Percentiles rank a stretch among this genome's conserved stretches.
phyloP scores from a whole-genome alignment of 1,140 invertebrate genomes.

The Pachyrhynchus sulphureomaculatus region DNA sequence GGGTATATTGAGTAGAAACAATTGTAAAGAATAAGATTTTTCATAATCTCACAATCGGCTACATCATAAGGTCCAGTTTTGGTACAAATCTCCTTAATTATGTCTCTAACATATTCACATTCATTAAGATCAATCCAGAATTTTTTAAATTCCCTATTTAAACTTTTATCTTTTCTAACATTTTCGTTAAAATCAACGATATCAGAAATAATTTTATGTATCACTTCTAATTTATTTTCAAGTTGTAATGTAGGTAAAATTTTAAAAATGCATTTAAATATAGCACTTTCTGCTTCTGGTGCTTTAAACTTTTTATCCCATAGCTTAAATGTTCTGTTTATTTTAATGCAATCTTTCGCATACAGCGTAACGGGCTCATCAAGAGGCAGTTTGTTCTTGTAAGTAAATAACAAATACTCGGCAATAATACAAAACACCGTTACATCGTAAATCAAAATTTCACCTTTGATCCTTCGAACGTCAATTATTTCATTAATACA shows the following conservation, averaged over 20 bases:
- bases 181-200: slow-evolving; percentile 4
- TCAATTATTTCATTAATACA: slow-evolving; percentile 11
- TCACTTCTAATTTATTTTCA: not conserved
- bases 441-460: too few relatives aligned
- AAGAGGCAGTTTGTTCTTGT: slow-evolving; percentile 1
- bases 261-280: not conserved
- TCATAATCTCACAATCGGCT: too few relatives aligned
- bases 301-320: not conserved
- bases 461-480: not conserved
- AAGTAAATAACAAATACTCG: slow-evolving; percentile 3
- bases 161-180: not conserved
- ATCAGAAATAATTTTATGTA: not conserved
- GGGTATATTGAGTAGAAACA: too few relatives aligned
- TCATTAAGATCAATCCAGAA: slow-evolving; percentile 4
- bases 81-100: not conserved
- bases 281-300: not conserved
- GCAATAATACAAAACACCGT: not conserved
- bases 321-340: not conserved
- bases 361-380: not conserved
- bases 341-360: slow-evolving; percentile 1
- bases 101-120: not conserved
- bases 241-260: not conserved
- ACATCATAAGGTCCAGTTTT: not conserved
- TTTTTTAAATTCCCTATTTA: not conserved
- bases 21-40: too few relatives aligned